These are phyloP conservation scores for Gymnarchus niloticus DNA, from an alignment of 2,113 vertebrate species.

Conservation along the genomic window DNA sequence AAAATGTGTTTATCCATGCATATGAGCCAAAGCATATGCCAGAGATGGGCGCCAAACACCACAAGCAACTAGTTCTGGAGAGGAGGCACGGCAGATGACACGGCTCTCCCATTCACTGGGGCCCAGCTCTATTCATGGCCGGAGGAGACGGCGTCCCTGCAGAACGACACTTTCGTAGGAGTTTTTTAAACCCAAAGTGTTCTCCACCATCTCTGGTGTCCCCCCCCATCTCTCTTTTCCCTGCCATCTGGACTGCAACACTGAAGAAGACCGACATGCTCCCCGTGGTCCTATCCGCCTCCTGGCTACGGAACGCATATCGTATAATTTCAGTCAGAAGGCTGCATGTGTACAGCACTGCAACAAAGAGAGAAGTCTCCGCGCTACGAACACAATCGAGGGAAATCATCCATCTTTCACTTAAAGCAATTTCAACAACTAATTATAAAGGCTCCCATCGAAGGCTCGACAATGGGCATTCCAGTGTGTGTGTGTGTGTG, in stretches of 20 bases:
- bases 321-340: slow-evolving; percentile 4
- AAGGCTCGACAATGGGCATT: background rate
- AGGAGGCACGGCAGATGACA: background rate
- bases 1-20: background rate
- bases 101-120: background rate
- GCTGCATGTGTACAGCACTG: background rate
- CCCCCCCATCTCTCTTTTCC: background rate
- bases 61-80: slow-evolving; percentile 4
- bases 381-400: background rate
- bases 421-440: slow-evolving; percentile 19
- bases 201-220: background rate
- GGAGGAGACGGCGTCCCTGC: background rate
- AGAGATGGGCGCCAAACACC: background rate
- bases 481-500: background rate
- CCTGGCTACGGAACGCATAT: background rate
- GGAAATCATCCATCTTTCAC: background rate
- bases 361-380: background rate
- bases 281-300: slow-evolving; percentile 28
- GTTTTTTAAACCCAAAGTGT: background rate
- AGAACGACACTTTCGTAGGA: background rate
- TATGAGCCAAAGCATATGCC: background rate
- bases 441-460: background rate
- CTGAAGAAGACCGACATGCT: background rate
- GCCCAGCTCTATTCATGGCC: background rate
- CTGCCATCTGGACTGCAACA: slow-evolving; percentile 12